Percentiles rank a stretch among this genome's conserved stretches.
These are phyloP conservation scores for Incurvaria masculella DNA, from an alignment of 2,888 invertebrate genomes.

Conservation along the genomic window DNA sequence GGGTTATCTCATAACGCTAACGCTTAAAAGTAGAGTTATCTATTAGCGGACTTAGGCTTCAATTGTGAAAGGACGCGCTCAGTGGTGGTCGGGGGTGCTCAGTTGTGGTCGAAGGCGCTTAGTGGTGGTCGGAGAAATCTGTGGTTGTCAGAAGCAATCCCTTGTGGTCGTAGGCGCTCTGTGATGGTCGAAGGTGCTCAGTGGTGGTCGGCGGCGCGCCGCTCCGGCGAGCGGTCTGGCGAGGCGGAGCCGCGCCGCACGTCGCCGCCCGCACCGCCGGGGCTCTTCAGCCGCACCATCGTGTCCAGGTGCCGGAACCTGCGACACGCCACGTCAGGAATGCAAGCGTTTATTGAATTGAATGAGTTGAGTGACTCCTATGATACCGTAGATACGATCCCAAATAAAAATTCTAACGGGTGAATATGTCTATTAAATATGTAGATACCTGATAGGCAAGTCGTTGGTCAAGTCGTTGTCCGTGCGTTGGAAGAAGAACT, in stretches of 20 bases:
- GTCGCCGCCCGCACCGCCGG: slow-evolving; percentile 59
- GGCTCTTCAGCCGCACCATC: slow-evolving; percentile 73
- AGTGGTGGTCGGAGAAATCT: slow-evolving; percentile 10
- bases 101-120: no score
- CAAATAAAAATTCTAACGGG: no score
- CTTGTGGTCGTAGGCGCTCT: slow-evolving; percentile 7
- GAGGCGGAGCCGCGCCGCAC: slow-evolving; percentile 72
- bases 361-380: no score
- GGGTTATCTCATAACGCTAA: no score
- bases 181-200: slow-evolving; percentile 7
- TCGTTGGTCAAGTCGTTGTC: slow-evolving; percentile 68
- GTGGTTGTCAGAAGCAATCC: slow-evolving; percentile 6
- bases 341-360: no score
- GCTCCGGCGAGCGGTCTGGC: slow-evolving; percentile 52
- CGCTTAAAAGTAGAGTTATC: no score
- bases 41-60: no score
- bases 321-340: no score
- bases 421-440: slow-evolving; percentile 1
- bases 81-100: no score
- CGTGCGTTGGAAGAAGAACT: slow-evolving; percentile 81
- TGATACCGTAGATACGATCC: no score
- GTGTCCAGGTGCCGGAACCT: slow-evolving; percentile 87
- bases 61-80: no score
- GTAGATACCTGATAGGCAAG: slow-evolving; percentile 70
- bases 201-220: slow-evolving; percentile 26